Conservation (phyloP, 2,113 vertebrate species). For the Corythornis vintsioides region DNA sequence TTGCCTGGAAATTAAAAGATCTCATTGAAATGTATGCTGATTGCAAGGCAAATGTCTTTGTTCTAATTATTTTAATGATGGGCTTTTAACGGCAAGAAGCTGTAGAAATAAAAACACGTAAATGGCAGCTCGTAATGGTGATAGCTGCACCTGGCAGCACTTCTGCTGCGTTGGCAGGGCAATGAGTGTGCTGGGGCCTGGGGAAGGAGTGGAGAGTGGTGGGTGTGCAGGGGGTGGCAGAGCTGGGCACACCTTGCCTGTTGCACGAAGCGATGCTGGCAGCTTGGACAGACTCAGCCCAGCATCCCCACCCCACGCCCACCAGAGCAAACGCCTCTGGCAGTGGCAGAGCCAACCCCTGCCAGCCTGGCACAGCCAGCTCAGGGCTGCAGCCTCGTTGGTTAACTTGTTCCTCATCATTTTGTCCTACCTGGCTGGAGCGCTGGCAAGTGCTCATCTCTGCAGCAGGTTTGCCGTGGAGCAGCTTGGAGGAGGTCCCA, state of each 20-base stretch:
- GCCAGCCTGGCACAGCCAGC: background rate
- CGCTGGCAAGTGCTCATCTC: background rate
- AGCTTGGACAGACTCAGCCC: background rate
- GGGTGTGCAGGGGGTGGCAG: background rate
- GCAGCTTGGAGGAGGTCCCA: background rate
- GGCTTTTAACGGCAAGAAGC: constrained; percentile 29
- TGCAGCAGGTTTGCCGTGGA: background rate
- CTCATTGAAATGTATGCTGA: constrained; percentile 17
- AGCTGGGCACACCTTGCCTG: background rate
- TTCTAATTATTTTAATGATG: constrained; percentile 53
- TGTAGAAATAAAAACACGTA: constrained; percentile 41
- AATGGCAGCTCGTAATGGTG: background rate
- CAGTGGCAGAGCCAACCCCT: background rate
- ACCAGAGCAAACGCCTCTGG: accelerated
- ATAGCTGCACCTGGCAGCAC: background rate
- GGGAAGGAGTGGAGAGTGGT: background rate
- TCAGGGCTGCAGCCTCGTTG: background rate
- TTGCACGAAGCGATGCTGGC: accelerated
- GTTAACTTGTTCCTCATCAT: background rate
- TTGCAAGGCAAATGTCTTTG: constrained; percentile 54
- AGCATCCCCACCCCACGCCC: background rate
- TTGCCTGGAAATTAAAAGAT: background rate
- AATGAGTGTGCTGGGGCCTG: background rate
- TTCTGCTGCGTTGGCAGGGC: background rate
- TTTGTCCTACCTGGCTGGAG: background rate